A percentile compares a stretch with the other conserved stretches of the same genome.
Conservation (phyloP, 1,140 invertebrate genomes). For the Cyphomyrmex costatus region DNA sequence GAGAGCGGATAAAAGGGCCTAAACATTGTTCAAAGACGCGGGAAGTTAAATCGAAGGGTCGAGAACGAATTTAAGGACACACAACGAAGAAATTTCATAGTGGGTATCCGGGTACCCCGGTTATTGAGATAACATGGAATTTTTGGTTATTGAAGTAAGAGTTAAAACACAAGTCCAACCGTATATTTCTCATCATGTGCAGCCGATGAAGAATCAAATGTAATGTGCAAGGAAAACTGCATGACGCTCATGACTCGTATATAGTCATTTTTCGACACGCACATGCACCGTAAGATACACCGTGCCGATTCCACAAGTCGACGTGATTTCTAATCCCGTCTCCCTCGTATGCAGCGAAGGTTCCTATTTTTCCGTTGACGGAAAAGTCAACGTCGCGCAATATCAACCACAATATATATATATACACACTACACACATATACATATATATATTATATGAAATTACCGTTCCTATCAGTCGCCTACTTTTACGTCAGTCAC, state of each 20-base stretch:
- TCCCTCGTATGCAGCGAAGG: conserved; percentile 4
- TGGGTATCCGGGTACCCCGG: too few species aligned
- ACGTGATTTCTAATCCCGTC: conserved; percentile 38
- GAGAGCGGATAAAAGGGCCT: too few species aligned
- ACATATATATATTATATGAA: background rate
- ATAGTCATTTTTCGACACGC: conserved; percentile 35
- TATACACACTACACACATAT: conserved; percentile 42
- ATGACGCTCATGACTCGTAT: conserved; percentile 5
- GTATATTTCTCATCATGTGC: conserved; percentile 22
- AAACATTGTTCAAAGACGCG: too few species aligned
- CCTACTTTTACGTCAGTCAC: conserved; percentile 51
- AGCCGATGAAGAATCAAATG: conserved; percentile 39
- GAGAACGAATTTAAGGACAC: too few species aligned
- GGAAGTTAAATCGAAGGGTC: too few species aligned
- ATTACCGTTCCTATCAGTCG: conserved; percentile 61
- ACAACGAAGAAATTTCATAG: too few species aligned
- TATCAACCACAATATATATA: conserved; percentile 55
- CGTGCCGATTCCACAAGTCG: conserved; percentile 55
- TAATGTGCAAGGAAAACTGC: conserved; percentile 35
- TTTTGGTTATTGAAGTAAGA: too few species aligned
- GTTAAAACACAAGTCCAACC: conserved; percentile 15
- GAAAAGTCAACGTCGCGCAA: conserved; percentile 52
- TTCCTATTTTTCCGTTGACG: conserved; percentile 54
- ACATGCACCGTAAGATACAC: conserved; percentile 33
- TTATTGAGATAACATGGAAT: too few species aligned